These are phyloP conservation scores for Ateles fusciceps DNA, from an alignment of 2,797 vertebrate genomes.

Conservation along the genomic window DNA sequence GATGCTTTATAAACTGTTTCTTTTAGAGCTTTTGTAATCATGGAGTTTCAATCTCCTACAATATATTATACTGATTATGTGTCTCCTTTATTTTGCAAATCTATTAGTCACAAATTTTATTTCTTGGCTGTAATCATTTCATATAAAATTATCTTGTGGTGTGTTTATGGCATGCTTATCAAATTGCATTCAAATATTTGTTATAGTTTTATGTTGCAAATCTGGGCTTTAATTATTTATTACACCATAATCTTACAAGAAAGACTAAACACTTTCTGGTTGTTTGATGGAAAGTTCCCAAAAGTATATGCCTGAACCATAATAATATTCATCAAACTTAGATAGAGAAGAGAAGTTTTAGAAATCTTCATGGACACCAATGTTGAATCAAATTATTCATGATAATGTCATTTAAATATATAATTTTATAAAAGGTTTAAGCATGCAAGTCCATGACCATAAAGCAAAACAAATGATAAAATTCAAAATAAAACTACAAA, in stretches of 20 bases:
- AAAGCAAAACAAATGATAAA: slow-evolving; percentile 40
- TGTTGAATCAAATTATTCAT: slow-evolving; percentile 34
- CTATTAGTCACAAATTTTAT: slow-evolving; percentile 62
- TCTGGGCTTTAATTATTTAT: slow-evolving; percentile 56
- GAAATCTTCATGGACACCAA: not conserved
- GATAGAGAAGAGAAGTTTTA: not conserved
- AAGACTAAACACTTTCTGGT: slow-evolving; percentile 11
- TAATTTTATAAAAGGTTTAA: slow-evolving; percentile 32
- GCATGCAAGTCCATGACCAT: not conserved
- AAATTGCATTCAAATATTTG: slow-evolving; percentile 74
- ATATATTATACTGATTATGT: slow-evolving; percentile 60
- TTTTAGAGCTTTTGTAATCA: slow-evolving; percentile 49
- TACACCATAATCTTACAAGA: slow-evolving; percentile 15
- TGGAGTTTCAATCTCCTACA: not conserved
- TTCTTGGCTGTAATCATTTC: slow-evolving; percentile 46
- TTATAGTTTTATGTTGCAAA: slow-evolving; percentile 56
- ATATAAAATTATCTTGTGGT: slow-evolving; percentile 50
- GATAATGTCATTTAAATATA: slow-evolving; percentile 46
- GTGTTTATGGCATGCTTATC: slow-evolving; percentile 56
- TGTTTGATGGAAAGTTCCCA: slow-evolving; percentile 19
- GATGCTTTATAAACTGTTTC: not conserved
- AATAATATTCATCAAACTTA: slow-evolving; percentile 23
- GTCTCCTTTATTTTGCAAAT: slow-evolving; percentile 35
- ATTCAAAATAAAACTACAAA: slow-evolving; percentile 40
- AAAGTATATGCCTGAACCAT: not conserved